phyloP scores from a whole-genome alignment of 2,888 invertebrate genomes.

The Bimastos eiseni region DNA sequence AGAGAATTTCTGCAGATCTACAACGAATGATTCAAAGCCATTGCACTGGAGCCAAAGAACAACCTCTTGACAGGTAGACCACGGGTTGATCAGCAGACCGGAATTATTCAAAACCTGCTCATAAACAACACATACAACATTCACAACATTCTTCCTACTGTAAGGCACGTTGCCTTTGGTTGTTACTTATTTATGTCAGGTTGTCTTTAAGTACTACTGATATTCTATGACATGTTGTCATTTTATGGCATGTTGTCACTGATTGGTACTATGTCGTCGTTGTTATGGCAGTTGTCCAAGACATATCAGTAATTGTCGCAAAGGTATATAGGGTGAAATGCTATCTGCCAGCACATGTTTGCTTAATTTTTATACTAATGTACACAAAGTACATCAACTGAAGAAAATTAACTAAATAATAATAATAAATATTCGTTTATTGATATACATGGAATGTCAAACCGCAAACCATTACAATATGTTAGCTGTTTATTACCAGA shows the following conservation, averaged over 20 bases:
- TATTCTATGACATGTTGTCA: too few relatives aligned
- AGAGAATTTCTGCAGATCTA: slow-evolving; percentile 3
- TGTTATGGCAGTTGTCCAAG: background rate
- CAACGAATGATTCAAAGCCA: background rate
- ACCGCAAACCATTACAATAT: too few relatives aligned
- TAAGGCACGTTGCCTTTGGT: too few relatives aligned
- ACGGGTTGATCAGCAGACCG: background rate
- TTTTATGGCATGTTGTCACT: too few relatives aligned
- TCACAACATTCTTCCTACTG: too few relatives aligned
- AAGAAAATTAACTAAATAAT: background rate
- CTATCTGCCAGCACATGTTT: too few relatives aligned
- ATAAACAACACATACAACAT: background rate
- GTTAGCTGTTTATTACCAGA: too few relatives aligned
- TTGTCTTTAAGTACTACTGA: too few relatives aligned
- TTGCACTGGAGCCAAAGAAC: background rate
- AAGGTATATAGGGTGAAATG: too few relatives aligned
- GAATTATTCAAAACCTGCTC: background rate
- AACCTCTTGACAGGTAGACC: background rate
- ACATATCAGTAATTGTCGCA: background rate
- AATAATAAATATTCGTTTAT: too few relatives aligned
- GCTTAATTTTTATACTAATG: background rate
- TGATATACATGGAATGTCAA: too few relatives aligned
- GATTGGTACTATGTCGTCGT: background rate
- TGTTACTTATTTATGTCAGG: too few relatives aligned
- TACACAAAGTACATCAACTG: background rate